These are phyloP conservation scores for Falco naumanni DNA, from an alignment of 2,797 vertebrate species.

Conservation along the genomic window DNA sequence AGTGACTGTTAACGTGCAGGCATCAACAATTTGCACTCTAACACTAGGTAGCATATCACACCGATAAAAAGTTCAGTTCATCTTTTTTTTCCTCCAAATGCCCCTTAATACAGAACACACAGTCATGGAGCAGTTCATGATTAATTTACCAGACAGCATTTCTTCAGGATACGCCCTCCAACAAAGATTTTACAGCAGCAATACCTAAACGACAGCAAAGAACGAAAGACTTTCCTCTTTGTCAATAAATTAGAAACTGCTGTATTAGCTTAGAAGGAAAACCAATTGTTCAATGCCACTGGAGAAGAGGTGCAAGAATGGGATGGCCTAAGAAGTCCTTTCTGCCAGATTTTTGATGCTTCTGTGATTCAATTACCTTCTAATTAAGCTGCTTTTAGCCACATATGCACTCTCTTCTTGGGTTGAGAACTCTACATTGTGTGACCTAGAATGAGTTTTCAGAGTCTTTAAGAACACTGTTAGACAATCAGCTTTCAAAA, in stretches of 20 bases:
- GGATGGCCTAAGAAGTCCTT: neutral
- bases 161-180: neutral
- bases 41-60: neutral
- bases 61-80: neutral
- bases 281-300: neutral
- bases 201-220: neutral
- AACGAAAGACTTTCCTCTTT: neutral
- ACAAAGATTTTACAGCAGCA: neutral
- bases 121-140: neutral
- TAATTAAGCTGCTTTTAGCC: conserved; percentile 39
- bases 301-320: neutral
- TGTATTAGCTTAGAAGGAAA: neutral
- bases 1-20: neutral
- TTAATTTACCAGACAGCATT: neutral
- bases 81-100: neutral
- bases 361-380: conserved; percentile 2
- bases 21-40: neutral
- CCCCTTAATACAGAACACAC: neutral
- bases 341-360: neutral
- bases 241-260: neutral
- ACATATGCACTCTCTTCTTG: neutral
- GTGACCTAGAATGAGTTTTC: neutral
- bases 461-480: neutral
- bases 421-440: neutral
- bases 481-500: neutral